phyloP scores from a whole-genome alignment of 2,888 invertebrate genomes.

The Archips crataeganus region DNA sequence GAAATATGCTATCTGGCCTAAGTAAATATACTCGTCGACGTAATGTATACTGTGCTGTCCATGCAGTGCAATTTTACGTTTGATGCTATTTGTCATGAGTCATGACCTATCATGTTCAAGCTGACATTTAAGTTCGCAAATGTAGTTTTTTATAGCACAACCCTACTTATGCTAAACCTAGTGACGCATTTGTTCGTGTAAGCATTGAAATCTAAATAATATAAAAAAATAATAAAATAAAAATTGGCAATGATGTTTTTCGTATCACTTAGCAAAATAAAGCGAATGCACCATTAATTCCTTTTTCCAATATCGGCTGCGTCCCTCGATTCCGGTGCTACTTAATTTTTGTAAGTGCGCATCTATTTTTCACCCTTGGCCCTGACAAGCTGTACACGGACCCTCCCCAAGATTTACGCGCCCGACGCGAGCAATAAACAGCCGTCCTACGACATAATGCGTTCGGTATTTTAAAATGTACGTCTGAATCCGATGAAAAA shows the following conservation, averaged over 20 bases:
- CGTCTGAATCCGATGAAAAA: slow-evolving; percentile 79
- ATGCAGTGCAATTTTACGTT: no score
- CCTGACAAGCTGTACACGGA: slow-evolving; percentile 59
- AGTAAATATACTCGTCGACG: no score
- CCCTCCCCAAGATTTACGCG: slow-evolving; percentile 77
- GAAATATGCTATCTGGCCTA: no score
- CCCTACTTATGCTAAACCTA: not conserved
- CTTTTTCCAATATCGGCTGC: slow-evolving; percentile 50
- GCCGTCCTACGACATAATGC: slow-evolving; percentile 66
- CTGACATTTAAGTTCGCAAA: not conserved
- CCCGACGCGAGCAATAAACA: slow-evolving; percentile 77
- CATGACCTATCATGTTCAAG: not conserved
- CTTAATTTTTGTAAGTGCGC: slow-evolving; percentile 81
- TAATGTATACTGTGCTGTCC: no score
- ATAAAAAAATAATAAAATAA: no score
- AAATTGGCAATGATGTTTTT: no score
- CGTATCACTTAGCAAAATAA: not conserved
- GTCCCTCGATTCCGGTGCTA: slow-evolving; percentile 55
- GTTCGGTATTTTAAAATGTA: slow-evolving; percentile 81
- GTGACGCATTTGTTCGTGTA: not conserved
- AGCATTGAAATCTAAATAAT: not conserved
- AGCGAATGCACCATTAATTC: slow-evolving; percentile 48
- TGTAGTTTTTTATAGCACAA: not conserved
- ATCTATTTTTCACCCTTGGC: slow-evolving; percentile 75
- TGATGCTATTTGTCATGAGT: no score